Percentiles rank a stretch among this genome's conserved stretches.
phyloP scores from a whole-genome alignment of 1,140 invertebrate species.

The Drosophila mayri region DNA sequence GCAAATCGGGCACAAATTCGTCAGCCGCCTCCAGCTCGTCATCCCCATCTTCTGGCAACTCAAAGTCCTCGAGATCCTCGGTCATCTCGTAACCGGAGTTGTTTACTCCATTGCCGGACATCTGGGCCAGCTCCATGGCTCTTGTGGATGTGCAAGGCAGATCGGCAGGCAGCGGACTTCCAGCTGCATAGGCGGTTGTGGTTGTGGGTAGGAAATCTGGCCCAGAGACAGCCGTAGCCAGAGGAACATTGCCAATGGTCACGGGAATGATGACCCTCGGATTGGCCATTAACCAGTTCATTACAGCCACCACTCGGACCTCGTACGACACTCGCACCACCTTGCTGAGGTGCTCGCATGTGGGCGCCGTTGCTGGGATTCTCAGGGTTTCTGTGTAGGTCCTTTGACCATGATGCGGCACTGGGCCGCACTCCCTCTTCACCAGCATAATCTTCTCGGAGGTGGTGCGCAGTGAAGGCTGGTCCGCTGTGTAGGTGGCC shows the following conservation, averaged over 20 bases:
- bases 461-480: slow-evolving; percentile 85
- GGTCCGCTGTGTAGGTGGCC: slow-evolving; percentile 85
- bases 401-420: slow-evolving; percentile 50
- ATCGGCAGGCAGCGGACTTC: slow-evolving; percentile 49
- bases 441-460: slow-evolving; percentile 76
- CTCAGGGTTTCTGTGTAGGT: slow-evolving; percentile 70
- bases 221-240: slow-evolving; percentile 38
- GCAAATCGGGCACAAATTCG: slow-evolving; percentile 59
- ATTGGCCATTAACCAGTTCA: slow-evolving; percentile 79
- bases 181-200: slow-evolving; percentile 4
- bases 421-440: slow-evolving; percentile 68
- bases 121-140: slow-evolving; percentile 56
- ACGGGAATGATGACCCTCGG: slow-evolving; percentile 69
- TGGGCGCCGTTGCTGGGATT: slow-evolving; percentile 77
- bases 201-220: slow-evolving; percentile 14
- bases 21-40: slow-evolving; percentile 67
- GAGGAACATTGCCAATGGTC: slow-evolving; percentile 78
- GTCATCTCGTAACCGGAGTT: slow-evolving; percentile 47
- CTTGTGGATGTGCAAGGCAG: slow-evolving; percentile 69
- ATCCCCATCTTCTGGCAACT: slow-evolving; percentile 67
- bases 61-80: slow-evolving; percentile 66
- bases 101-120: slow-evolving; percentile 26
- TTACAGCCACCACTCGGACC: slow-evolving; percentile 71
- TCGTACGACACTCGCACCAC: slow-evolving; percentile 78
- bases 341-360: slow-evolving; percentile 85